These are phyloP conservation scores for Bufotes viridis DNA, from an alignment of 2,797 vertebrate genomes.

Conservation along the genomic window DNA sequence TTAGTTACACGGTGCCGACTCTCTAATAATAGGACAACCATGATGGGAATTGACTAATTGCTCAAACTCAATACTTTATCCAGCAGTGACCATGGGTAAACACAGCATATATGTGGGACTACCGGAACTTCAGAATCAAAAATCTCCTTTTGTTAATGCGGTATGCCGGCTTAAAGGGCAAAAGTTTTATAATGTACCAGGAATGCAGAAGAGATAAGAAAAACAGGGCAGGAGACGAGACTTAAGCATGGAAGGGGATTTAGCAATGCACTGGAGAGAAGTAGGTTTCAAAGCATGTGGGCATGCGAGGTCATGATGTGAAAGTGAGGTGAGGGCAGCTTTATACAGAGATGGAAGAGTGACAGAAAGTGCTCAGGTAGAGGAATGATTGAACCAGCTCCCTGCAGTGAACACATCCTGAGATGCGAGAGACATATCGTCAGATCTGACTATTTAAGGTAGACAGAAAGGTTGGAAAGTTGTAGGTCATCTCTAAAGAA, in stretches of 20 bases:
- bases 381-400: conserved; percentile 27
- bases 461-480: conserved; percentile 19
- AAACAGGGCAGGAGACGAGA: conserved; percentile 9
- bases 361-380: conserved; percentile 42
- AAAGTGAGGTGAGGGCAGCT: background rate
- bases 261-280: conserved; percentile 33
- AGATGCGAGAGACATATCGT: conserved; percentile 31
- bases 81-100: background rate
- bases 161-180: background rate
- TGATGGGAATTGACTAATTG: conserved; percentile 1
- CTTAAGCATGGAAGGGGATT: conserved; percentile 13
- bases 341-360: conserved; percentile 19
- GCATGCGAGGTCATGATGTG: conserved; percentile 27
- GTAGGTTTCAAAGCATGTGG: conserved; percentile 31
- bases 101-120: background rate
- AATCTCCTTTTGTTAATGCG: background rate
- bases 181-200: background rate
- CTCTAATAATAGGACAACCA: background rate
- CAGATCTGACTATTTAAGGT: conserved; percentile 4
- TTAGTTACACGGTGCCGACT: background rate
- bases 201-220: background rate
- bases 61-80: background rate
- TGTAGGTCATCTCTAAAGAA: conserved; percentile 20
- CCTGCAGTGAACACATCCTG: conserved; percentile 34
- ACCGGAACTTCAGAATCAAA: background rate